A percentile compares a stretch with the other conserved stretches of the same genome.
Evolutionary conservation across 2,797 vertebrate genomes (phyloP).

Genomic region (Holocentrus rufus): DNA sequence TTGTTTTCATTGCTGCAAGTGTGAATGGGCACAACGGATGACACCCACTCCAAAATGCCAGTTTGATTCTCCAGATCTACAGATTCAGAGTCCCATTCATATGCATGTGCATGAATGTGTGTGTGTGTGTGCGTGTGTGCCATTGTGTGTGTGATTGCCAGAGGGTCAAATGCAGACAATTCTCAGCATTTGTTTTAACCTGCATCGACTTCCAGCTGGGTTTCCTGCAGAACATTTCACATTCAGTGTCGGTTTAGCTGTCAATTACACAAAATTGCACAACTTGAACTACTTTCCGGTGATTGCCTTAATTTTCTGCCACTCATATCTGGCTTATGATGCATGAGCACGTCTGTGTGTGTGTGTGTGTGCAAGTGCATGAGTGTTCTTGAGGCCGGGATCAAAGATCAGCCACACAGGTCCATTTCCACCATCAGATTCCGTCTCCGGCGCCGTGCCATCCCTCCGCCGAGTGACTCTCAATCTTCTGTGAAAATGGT

Average conservation of each 20-base stretch:
- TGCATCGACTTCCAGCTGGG: conserved; percentile 13
- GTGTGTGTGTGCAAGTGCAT: conserved; percentile 9
- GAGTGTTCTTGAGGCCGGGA: conserved; percentile 18
- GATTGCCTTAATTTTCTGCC: conserved; percentile 6
- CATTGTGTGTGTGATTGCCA: conserved; percentile 24
- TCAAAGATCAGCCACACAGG: conserved; percentile 51
- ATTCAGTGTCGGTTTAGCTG: conserved; percentile 4
- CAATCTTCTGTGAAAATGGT: conserved; percentile 56
- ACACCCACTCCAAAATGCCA: conserved; percentile 46
- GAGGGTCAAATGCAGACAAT: conserved; percentile 12
- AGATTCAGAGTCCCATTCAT: background rate
- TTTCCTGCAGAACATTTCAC: conserved; percentile 5
- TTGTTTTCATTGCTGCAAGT: conserved; percentile 64
- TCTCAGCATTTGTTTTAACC: conserved; percentile 16
- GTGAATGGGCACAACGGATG: conserved; percentile 45
- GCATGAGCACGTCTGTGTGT: conserved; percentile 1
- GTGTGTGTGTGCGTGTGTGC: conserved; percentile 1
- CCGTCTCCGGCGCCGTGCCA: conserved; percentile 22
- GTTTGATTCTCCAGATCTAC: conserved; percentile 1
- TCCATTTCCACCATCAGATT: background rate
- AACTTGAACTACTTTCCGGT: background rate
- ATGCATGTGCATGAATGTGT: conserved; percentile 7
- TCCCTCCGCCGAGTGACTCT: conserved; percentile 63
- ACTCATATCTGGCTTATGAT: background rate
- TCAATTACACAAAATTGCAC: conserved; percentile 1